These are phyloP conservation scores for Threskiornis aethiopicus DNA, from an alignment of 2,797 vertebrate genomes.

Conservation along the genomic window DNA sequence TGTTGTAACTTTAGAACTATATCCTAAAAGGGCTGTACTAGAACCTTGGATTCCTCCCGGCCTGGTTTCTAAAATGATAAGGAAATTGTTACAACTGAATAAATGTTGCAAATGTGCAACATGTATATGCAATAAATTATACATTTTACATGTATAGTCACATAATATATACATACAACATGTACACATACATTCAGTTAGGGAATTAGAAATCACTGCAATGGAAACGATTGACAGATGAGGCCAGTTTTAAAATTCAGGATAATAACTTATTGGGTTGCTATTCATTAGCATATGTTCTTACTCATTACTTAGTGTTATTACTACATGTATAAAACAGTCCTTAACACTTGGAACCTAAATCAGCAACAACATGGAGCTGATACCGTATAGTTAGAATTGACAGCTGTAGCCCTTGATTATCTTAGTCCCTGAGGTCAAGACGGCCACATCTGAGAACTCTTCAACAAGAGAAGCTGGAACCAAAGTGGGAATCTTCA, in stretches of 20 bases:
- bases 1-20: neutral
- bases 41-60: neutral
- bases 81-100: neutral
- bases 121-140: neutral
- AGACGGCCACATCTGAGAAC: neutral
- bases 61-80: neutral
- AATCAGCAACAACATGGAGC: neutral
- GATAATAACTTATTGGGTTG: neutral
- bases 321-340: neutral
- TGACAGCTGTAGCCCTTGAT: neutral
- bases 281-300: neutral
- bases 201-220: neutral
- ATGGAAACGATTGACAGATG: neutral
- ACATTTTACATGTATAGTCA: neutral
- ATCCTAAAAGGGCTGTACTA: neutral
- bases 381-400: neutral
- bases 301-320: neutral
- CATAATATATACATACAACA: too few relatives aligned
- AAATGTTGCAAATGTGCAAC: neutral
- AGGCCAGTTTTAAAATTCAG: neutral
- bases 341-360: neutral
- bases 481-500: neutral
- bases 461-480: neutral
- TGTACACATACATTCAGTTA: neutral
- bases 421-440: neutral